Conservation (phyloP, 2,797 vertebrate genomes). For the Corythornis leucogaster region DNA sequence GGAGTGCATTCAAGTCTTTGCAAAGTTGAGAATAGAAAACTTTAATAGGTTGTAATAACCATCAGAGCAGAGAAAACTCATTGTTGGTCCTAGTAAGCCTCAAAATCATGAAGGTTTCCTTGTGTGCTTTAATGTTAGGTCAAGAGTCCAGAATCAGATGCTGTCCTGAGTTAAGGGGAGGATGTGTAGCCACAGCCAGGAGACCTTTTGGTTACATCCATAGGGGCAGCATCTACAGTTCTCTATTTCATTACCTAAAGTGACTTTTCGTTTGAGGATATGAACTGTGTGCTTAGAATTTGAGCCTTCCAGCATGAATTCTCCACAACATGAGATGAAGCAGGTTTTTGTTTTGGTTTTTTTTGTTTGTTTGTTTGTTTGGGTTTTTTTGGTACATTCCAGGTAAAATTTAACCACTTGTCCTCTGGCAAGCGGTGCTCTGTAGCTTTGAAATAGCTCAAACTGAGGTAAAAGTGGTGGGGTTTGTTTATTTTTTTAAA, state of each 20-base stretch:
- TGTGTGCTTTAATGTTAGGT: neutral
- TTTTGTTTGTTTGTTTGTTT: too few relatives aligned
- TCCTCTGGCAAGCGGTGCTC: constrained; percentile 54
- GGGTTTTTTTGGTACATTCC: neutral
- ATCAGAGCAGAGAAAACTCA: neutral
- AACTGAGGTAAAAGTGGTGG: neutral
- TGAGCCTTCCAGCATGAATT: neutral
- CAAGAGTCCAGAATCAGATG: neutral
- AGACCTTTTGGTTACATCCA: neutral
- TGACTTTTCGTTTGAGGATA: neutral
- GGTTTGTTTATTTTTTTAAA: too few relatives aligned
- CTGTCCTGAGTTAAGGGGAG: neutral
- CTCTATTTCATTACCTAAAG: neutral
- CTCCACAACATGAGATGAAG: neutral
- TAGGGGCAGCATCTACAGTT: neutral
- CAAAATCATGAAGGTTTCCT: neutral
- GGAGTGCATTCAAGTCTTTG: constrained; percentile 12
- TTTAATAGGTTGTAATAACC: neutral
- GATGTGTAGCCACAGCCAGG: neutral
- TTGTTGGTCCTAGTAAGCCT: neutral
- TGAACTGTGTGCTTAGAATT: neutral
- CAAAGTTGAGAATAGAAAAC: neutral
- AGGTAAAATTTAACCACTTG: neutral
- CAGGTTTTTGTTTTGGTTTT: neutral
- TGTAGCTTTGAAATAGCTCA: constrained; percentile 37